Evolutionary conservation across 2,113 vertebrate species (phyloP), one percentile per base, ranked within the genome.

Genomic region (Peromyscus leucopus): DNA sequence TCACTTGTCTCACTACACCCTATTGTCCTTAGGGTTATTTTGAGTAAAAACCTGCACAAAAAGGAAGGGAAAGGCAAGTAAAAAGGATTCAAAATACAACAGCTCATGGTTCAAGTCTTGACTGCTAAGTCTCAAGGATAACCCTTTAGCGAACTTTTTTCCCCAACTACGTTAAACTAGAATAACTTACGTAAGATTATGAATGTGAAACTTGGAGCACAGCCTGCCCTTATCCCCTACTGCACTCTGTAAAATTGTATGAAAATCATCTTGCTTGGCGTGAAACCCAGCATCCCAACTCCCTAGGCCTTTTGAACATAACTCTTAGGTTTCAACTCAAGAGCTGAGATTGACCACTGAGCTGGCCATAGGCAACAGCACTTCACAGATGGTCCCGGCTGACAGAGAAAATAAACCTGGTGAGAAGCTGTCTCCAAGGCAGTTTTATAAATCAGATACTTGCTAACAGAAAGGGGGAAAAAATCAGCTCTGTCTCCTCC

Each of bases 381-480:
- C 92, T 93, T 97, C 74, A 97, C 95, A 98, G 72, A 57, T 42
- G 90, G 87, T 86, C 33, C 75, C 55, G 1, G 90, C 67, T 97
- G 74, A 96, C 82, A 88, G 90, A 21, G 88, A 91, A 97, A 95
- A 96, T 89, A 91, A 93, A 91, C 93, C 15, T 12, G 39, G 5
- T 42, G 63, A 97, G 86, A 80, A 93, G 89, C 42, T 55, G 31
- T 61, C 96, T 96, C 87, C 92, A 98, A 98, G 59, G 59, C n/a
- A 78, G 69, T 12, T 26, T 98, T 98, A 97, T 98, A 96, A 98
- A 97, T 72, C 92, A 84, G 1, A 94, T n/a, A 72, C 82, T 82
- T 88, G 97, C 95, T 94, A 98, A 97, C 96, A 95, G 55, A 69
- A 85, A 92, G 15, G 24, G 89, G 97, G 92, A 95, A 96, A 98